Conservation (phyloP, 2,113 vertebrate species). For the Mustela nigripes region DNA sequence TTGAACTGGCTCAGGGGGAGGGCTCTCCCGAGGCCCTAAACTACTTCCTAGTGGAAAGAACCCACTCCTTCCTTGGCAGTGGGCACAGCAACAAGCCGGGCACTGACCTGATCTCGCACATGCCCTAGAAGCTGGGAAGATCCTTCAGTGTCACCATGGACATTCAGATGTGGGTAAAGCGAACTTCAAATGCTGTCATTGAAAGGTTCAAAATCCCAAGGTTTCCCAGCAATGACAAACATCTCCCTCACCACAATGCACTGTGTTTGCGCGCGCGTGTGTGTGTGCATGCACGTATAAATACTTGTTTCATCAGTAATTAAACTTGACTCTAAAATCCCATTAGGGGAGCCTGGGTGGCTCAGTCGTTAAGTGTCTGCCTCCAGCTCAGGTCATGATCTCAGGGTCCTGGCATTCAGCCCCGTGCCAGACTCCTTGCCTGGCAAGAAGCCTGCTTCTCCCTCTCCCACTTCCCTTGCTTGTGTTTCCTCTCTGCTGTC, state of each 20-base stretch:
- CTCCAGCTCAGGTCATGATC: too few species aligned
- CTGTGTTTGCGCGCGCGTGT: neutral
- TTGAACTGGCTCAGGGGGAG: neutral
- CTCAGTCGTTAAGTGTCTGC: too few species aligned
- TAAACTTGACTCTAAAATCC: conserved; percentile 76
- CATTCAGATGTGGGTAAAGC: conserved; percentile 13
- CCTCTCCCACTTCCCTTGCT: too few species aligned
- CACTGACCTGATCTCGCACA: neutral
- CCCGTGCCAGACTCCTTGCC: fast-evolving
- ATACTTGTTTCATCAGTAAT: conserved; percentile 51
- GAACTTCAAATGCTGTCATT: conserved; percentile 54
- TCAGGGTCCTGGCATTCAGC: too few species aligned
- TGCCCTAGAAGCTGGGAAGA: neutral
- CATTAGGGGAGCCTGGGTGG: neutral
- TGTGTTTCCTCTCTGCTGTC: too few species aligned
- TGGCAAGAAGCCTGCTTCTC: too few species aligned
- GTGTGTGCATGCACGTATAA: neutral
- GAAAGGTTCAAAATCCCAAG: conserved; percentile 58
- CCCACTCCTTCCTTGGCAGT: conserved; percentile 61
- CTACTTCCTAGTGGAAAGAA: neutral
- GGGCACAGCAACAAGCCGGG: neutral
- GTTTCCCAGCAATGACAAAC: conserved; percentile 74
- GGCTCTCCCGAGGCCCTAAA: neutral
- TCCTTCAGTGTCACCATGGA: neutral
- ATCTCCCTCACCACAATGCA: neutral